A percentile compares a stretch with the other conserved stretches of the same genome.
Conservation (phyloP, 1,140 invertebrate species). For the Drosophila obscura region DNA sequence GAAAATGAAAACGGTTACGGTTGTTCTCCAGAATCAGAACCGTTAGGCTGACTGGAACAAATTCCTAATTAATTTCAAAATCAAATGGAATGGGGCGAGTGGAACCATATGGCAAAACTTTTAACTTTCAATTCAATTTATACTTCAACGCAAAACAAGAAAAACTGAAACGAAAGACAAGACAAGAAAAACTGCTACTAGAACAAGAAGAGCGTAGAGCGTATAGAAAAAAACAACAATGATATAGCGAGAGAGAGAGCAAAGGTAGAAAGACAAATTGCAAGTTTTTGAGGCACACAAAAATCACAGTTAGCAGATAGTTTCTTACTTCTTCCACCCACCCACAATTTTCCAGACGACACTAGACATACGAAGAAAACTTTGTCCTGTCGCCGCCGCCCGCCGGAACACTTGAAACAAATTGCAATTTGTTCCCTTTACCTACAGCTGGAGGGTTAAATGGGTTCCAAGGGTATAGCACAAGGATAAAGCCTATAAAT, state of each 20-base stretch:
- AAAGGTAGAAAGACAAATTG: slow-evolving; percentile 72
- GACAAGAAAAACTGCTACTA: slow-evolving; percentile 21
- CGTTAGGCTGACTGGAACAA: slow-evolving; percentile 44
- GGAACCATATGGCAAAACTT: slow-evolving; percentile 63
- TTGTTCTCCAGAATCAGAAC: slow-evolving; percentile 21
- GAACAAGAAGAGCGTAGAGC: slow-evolving; percentile 22
- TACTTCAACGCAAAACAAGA: slow-evolving; percentile 27
- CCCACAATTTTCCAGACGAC: slow-evolving; percentile 2
- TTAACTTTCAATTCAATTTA: slow-evolving; percentile 67
- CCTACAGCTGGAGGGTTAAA: slow-evolving; percentile 20
- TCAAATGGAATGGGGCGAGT: slow-evolving; percentile 16
- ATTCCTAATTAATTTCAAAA: slow-evolving; percentile 70
- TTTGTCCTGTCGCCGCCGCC: slow-evolving; percentile 47
- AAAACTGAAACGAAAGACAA: slow-evolving; percentile 12
- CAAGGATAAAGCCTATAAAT: slow-evolving; percentile 58
- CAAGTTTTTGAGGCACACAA: slow-evolving; percentile 63
- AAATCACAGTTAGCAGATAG: slow-evolving; percentile 73
- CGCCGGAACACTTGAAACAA: slow-evolving; percentile 73
- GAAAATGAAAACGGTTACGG: slow-evolving; percentile 48
- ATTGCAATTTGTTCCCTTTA: slow-evolving; percentile 71
- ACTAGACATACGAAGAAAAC: slow-evolving; percentile 54
- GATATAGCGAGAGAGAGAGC: slow-evolving; percentile 2
- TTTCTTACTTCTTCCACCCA: slow-evolving; percentile 34
- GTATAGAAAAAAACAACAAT: slow-evolving; percentile 23
- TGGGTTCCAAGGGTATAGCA: slow-evolving; percentile 8